A percentile compares a stretch with the other conserved stretches of the same genome.
These are phyloP conservation scores for Halocynthia roretzi DNA, from an alignment of 23 tunicate genomes.

Conservation along the genomic window DNA sequence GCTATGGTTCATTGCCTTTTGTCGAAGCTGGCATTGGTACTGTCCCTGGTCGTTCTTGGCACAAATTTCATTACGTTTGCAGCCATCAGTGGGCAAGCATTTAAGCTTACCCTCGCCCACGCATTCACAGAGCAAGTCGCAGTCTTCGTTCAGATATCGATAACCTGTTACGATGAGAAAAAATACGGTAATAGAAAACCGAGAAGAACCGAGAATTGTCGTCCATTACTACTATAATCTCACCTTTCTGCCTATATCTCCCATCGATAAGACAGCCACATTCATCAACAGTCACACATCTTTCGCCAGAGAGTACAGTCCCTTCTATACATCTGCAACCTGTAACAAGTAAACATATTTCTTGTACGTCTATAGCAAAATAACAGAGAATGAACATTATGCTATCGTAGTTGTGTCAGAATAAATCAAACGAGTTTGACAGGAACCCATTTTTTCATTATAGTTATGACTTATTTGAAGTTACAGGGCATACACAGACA, in stretches of 20 bases:
- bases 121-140: conserved; percentile 63
- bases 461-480: no score
- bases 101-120: conserved; percentile 21
- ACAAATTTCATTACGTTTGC: conserved; percentile 30
- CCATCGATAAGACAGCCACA: conserved; percentile 76
- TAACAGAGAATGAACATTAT: no score
- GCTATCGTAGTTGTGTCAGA: no score
- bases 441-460: no score
- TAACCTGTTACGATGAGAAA: conserved; percentile 25
- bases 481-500: no score
- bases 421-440: no score
- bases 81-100: conserved; percentile 24
- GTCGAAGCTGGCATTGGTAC: conserved; percentile 15
- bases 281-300: conserved; percentile 41
- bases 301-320: conserved; percentile 30
- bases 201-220: neutral
- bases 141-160: conserved; percentile 32
- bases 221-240: neutral
- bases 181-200: neutral
- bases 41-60: conserved; percentile 6
- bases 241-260: conserved; percentile 49
- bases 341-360: neutral
- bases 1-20: conserved; percentile 17
- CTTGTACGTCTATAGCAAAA: no score
- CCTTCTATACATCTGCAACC: conserved; percentile 70